Conservation (phyloP, 2,888 invertebrate species). For the Acrobasis consociella region DNA sequence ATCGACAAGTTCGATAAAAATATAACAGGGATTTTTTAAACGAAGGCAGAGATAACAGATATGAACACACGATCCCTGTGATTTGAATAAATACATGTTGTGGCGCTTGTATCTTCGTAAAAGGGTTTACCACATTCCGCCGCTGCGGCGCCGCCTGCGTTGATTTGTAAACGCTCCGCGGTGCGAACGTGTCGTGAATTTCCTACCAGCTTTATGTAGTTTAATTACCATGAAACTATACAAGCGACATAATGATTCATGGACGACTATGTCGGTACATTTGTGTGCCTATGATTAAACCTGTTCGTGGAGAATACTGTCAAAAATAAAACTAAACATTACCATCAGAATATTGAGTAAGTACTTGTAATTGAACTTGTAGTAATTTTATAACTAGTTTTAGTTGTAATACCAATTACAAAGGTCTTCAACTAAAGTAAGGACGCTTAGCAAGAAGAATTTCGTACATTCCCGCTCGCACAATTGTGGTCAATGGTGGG, state of each 20-base stretch:
- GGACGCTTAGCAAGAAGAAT: too few relatives aligned
- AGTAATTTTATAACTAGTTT: too few relatives aligned
- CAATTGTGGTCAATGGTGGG: too few relatives aligned
- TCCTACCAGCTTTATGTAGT: neutral
- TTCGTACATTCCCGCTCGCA: too few relatives aligned
- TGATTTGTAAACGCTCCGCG: neutral
- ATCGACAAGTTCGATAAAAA: constrained; percentile 2
- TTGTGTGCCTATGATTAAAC: constrained; percentile 22
- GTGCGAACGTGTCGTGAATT: neutral
- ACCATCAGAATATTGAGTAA: too few relatives aligned
- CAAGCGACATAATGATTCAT: constrained; percentile 37
- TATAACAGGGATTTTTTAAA: constrained; percentile 1
- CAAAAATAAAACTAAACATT: neutral
- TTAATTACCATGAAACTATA: constrained; percentile 16
- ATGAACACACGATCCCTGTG: constrained; percentile 1
- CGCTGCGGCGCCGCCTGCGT: too few relatives aligned
- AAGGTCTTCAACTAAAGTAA: too few relatives aligned
- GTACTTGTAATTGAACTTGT: too few relatives aligned
- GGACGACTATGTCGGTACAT: constrained; percentile 41
- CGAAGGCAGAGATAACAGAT: constrained; percentile 1
- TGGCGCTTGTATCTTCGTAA: constrained; percentile 9
- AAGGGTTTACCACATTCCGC: too few relatives aligned
- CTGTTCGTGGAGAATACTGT: neutral
- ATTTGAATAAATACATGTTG: neutral
- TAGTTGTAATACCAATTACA: too few relatives aligned